Conservation (phyloP, 2,888 invertebrate genomes). For the Laothoe populi region DNA sequence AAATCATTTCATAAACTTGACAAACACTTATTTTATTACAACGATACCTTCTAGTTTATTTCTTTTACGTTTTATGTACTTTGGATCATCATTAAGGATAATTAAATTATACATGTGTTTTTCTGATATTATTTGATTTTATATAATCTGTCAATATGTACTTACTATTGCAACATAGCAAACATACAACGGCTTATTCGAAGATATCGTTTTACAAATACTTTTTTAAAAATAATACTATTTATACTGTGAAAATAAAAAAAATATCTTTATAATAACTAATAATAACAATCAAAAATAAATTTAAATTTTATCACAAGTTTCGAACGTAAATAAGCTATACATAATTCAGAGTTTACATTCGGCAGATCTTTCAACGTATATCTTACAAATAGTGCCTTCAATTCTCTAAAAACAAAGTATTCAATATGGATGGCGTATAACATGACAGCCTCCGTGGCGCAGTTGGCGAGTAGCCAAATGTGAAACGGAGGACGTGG, state of each 20-base stretch:
- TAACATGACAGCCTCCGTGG: too few species aligned
- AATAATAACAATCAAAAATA: slow-evolving; percentile 29
- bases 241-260: slow-evolving; percentile 15
- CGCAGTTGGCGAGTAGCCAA: too few species aligned
- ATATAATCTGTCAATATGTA: neutral
- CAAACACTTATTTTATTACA: slow-evolving; percentile 1
- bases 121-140: neutral
- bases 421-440: slow-evolving; percentile 2
- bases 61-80: neutral
- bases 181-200: neutral
- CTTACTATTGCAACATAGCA: neutral
- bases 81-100: neutral
- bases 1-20: slow-evolving; percentile 3
- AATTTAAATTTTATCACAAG: slow-evolving; percentile 38
- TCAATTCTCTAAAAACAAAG: slow-evolving; percentile 29
- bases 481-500: too few species aligned
- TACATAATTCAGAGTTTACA: slow-evolving; percentile 53
- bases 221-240: neutral
- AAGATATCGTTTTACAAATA: slow-evolving; percentile 18
- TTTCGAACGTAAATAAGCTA: slow-evolving; percentile 45
- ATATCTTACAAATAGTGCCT: slow-evolving; percentile 36
- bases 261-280: too few species aligned
- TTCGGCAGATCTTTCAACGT: slow-evolving; percentile 41
- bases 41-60: slow-evolving; percentile 15
- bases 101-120: neutral